phyloP scores from a whole-genome alignment of 2,113 vertebrate species.

The Crocuta crocuta region DNA sequence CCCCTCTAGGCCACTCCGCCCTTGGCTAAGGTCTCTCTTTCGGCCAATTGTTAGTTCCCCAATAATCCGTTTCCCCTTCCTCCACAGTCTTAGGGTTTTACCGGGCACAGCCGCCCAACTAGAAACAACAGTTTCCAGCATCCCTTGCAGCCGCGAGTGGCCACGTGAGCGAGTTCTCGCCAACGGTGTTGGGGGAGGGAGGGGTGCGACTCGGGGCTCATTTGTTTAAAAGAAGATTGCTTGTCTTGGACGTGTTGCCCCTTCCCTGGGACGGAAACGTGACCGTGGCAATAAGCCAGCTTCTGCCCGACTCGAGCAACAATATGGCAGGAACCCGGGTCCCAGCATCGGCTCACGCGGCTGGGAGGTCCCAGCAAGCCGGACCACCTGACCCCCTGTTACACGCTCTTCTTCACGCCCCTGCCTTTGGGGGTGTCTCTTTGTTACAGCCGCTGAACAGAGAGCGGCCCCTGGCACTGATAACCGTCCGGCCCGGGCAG shows the following conservation, averaged over 20 bases:
- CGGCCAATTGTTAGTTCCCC: too few relatives aligned
- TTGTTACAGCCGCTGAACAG: not conserved
- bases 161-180: not conserved
- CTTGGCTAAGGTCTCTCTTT: not conserved
- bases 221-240: not conserved
- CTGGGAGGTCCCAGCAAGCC: not conserved
- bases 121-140: not conserved
- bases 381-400: not conserved
- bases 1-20: not conserved
- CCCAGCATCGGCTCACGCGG: not conserved
- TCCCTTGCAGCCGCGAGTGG: not conserved
- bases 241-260: not conserved
- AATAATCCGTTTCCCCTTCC: not conserved
- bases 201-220: not conserved
- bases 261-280: not conserved
- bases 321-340: not conserved
- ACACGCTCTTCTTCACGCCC: not conserved
- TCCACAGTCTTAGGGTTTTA: not conserved
- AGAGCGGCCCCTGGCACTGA: not conserved
- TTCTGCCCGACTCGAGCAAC: not conserved
- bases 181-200: not conserved
- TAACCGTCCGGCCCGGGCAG: not conserved
- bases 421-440: not conserved
- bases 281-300: not conserved
- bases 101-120: not conserved